phyloP scores from a whole-genome alignment of 1,140 invertebrate genomes.

The Samia ricini region DNA sequence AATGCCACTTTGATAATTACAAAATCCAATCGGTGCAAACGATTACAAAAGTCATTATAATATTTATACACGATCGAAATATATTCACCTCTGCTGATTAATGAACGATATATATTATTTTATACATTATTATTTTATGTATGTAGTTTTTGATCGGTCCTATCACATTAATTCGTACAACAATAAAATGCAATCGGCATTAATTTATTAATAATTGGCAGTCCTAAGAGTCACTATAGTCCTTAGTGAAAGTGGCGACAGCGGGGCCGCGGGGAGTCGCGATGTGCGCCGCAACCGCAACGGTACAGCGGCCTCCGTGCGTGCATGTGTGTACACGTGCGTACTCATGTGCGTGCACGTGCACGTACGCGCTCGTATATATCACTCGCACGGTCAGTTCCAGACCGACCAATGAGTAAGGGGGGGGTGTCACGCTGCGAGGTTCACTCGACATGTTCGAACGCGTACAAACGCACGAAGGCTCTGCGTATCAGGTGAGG shows the following conservation, averaged over 20 bases:
- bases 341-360: background rate
- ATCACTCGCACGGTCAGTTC: too few species aligned
- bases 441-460: background rate
- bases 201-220: slow-evolving; percentile 64
- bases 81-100: slow-evolving; percentile 50
- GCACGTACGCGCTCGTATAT: too few species aligned
- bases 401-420: too few species aligned
- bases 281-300: background rate
- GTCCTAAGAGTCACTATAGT: slow-evolving; percentile 63
- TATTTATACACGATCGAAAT: slow-evolving; percentile 48
- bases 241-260: slow-evolving; percentile 23
- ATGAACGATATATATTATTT: slow-evolving; percentile 46
- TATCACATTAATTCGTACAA: slow-evolving; percentile 67
- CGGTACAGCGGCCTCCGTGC: background rate
- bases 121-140: slow-evolving; percentile 51
- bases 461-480: background rate
- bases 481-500: background rate
- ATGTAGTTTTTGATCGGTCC: slow-evolving; percentile 45
- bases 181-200: slow-evolving; percentile 62
- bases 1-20: slow-evolving; percentile 73
- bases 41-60: slow-evolving; percentile 63
- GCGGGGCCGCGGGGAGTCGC: background rate
- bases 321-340: background rate
- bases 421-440: background rate
- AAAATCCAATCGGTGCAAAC: slow-evolving; percentile 71